Base-by-base conservation (phyloP, 2,113 vertebrate genomes). In the Dunckerocampus dactyliophorus region DNA sequence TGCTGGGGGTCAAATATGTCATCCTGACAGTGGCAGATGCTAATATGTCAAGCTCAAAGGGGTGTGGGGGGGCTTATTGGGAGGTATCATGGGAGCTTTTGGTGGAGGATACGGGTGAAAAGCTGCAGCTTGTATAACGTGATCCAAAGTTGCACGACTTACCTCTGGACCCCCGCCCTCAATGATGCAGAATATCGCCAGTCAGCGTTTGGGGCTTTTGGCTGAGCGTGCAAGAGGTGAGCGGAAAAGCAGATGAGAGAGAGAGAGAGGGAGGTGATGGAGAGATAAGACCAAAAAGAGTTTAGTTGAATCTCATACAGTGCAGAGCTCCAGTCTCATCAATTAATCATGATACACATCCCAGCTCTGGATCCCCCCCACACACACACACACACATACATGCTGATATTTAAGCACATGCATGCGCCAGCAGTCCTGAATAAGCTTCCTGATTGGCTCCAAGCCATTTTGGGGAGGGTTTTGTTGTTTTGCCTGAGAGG, bases 181-280 rank as follows among this genome's bases (percentile, higher is more conserved):
- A 98, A 90, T 76, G 95, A 98, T 11, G 96, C 95, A 80, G 96
- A 98, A 86, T 98, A 98, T 84, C 95, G 92, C 96, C 96, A 98
- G 87, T 98, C 96, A 90, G 95, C 94, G 83, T 99, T 95, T 60
- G 94, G 94, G 62, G 94, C 95, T 85, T 96, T 95, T 43, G 95
- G 94, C 96, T 99, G 89, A 73, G 73, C 51, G 72, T 83, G 69
- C 51, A 64, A 78, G 74, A 82, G 81, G 65, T 39, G 21, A 59
- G 57, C 67, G 63, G 70, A 31, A 65, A 57, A 66, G 39, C 49
- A 37, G 65, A 13, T 46, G 45, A 42, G 37, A 7, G 12, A 22
- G 49, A 47, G 46, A 51, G 16, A 20, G 12, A 28, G 34, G 51
- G 9, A 62, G 58, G 39, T 53, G 51, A 65, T 28, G 51, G 58